Evolutionary conservation across 1,140 invertebrate genomes (phyloP).

Genomic region (Musca vetustissima): DNA sequence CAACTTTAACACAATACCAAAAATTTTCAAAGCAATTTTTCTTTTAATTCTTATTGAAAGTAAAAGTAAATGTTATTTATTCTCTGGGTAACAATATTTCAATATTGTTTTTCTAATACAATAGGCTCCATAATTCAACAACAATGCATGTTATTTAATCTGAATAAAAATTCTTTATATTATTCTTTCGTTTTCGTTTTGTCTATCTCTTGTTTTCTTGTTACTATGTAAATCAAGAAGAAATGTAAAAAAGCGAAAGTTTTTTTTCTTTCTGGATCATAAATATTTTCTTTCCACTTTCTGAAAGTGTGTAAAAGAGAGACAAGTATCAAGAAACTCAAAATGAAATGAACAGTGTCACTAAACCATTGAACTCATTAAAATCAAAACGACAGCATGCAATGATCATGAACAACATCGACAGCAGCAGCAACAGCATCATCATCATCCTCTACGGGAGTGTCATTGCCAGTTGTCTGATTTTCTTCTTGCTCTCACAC

Average conservation of each 20-base stretch:
- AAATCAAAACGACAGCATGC: constrained; percentile 5
- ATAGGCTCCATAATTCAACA: no score
- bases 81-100: no score
- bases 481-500: not conserved
- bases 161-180: no score
- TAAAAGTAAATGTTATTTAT: no score
- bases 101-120: no score
- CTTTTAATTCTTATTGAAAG: no score
- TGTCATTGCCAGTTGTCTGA: not conserved
- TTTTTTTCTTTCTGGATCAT: not conserved
- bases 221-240: not conserved
- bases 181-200: no score
- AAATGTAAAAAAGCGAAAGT: not conserved
- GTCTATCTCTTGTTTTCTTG: not conserved
- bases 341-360: constrained; percentile 4
- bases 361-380: constrained; percentile 8
- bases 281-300: no score
- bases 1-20: no score
- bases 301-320: no score
- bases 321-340: not conserved
- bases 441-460: not conserved
- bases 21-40: no score
- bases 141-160: no score
- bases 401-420: not conserved
- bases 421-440: not conserved